Percentiles rank a stretch among this genome's conserved stretches.
Evolutionary conservation across 2,113 vertebrate species (phyloP).

Genomic region (Grantiella picta): DNA sequence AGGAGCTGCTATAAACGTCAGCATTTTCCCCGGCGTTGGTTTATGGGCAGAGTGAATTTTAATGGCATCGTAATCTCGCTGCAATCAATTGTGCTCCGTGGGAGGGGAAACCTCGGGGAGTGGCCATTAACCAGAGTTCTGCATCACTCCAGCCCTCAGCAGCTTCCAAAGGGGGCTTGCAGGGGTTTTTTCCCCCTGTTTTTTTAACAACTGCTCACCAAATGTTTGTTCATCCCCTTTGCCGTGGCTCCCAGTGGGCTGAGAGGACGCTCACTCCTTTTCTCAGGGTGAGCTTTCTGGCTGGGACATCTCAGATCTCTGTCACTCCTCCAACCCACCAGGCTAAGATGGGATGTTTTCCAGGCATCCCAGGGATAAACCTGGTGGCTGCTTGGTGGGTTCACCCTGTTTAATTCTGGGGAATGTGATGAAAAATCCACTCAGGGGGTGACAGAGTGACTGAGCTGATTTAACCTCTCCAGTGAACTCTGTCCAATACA

Average conservation of each 20-base stretch:
- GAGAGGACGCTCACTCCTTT: neutral
- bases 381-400: neutral
- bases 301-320: neutral
- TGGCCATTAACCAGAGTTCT: constrained; percentile 74
- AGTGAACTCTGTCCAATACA: fast-evolving
- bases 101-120: constrained; percentile 49
- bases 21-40: constrained; percentile 75
- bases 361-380: neutral
- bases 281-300: neutral
- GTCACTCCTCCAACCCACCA: neutral
- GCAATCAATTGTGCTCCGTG: constrained; percentile 75
- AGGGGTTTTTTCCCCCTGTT: neutral
- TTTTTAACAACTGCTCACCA: neutral
- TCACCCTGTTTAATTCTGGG: neutral
- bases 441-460: neutral
- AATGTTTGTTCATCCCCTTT: neutral
- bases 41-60: constrained; percentile 83
- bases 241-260: neutral
- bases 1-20: constrained; percentile 81
- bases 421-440: neutral
- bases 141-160: constrained; percentile 64
- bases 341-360: neutral
- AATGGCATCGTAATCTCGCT: constrained; percentile 79
- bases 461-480: neutral
- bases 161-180: constrained; percentile 14